These are phyloP conservation scores for Nylanderia fulva DNA, from an alignment of 1,140 invertebrate species.

Conservation along the genomic window DNA sequence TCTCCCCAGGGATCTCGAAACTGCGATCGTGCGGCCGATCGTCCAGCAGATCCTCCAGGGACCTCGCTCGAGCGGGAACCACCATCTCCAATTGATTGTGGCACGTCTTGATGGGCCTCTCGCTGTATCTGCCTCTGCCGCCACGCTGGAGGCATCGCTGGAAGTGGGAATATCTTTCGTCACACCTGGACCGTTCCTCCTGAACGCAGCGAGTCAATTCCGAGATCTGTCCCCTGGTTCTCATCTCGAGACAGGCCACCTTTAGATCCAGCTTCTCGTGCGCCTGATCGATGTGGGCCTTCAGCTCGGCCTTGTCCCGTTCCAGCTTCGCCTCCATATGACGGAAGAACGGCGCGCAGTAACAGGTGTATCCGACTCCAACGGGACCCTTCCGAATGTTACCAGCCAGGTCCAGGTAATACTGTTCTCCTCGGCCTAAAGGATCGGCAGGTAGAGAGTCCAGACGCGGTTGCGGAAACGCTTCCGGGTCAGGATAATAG, in stretches of 20 bases:
- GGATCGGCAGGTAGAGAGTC: slow-evolving; percentile 95
- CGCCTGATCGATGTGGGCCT: slow-evolving; percentile 93
- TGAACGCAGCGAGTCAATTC: slow-evolving; percentile 89
- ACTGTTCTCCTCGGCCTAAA: slow-evolving; percentile 95
- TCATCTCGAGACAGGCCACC: slow-evolving; percentile 92
- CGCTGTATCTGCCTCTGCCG: slow-evolving; percentile 87
- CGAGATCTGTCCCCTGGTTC: slow-evolving; percentile 92
- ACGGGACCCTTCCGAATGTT: slow-evolving; percentile 98
- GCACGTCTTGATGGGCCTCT: slow-evolving; percentile 83
- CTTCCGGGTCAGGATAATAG: slow-evolving; percentile 93
- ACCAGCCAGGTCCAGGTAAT: slow-evolving; percentile 97
- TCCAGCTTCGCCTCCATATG: slow-evolving; percentile 95
- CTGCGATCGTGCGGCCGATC: slow-evolving; percentile 80
- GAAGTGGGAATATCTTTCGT: slow-evolving; percentile 89
- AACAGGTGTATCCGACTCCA: slow-evolving; percentile 94
- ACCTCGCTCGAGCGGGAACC: slow-evolving; percentile 76
- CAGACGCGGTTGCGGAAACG: slow-evolving; percentile 93
- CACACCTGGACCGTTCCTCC: slow-evolving; percentile 88
- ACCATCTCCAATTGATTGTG: slow-evolving; percentile 48
- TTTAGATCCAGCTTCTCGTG: slow-evolving; percentile 93
- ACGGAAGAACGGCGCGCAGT: slow-evolving; percentile 93
- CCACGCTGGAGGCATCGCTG: slow-evolving; percentile 89
- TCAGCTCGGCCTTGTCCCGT: slow-evolving; percentile 93
- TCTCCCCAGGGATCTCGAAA: slow-evolving; percentile 78
- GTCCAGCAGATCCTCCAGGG: slow-evolving; percentile 82